phyloP scores from a whole-genome alignment of 2,888 invertebrate genomes.

The Oeneis ivallda region DNA sequence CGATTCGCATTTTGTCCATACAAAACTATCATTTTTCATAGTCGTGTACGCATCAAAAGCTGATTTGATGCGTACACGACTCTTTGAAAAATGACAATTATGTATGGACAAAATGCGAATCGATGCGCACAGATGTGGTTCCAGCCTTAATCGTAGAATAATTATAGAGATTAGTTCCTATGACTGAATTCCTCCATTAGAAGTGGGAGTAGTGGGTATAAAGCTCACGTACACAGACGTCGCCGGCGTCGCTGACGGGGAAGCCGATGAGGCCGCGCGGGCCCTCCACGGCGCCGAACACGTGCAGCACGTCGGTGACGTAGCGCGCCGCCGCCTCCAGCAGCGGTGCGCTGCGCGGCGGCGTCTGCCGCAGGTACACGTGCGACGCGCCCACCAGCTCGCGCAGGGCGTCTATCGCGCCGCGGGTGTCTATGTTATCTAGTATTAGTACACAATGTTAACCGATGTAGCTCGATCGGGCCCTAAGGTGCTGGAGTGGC shows the following conservation, averaged over 20 bases:
- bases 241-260: slow-evolving; percentile 78
- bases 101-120: too few relatives aligned
- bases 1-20: too few relatives aligned
- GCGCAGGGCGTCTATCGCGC: slow-evolving; percentile 90
- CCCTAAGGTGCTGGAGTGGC: too few relatives aligned
- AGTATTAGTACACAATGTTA: not conserved
- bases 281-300: slow-evolving; percentile 88
- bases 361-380: slow-evolving; percentile 87
- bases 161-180: too few relatives aligned
- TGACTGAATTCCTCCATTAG: too few relatives aligned
- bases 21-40: too few relatives aligned
- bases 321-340: slow-evolving; percentile 91
- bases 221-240: slow-evolving; percentile 66
- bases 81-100: too few relatives aligned
- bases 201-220: not conserved
- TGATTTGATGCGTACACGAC: too few relatives aligned
- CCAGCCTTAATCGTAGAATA: too few relatives aligned
- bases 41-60: too few relatives aligned
- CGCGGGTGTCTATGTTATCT: slow-evolving; percentile 97
- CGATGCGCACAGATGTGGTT: too few relatives aligned
- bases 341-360: slow-evolving; percentile 83
- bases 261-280: slow-evolving; percentile 87
- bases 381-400: slow-evolving; percentile 94
- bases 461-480: not conserved
- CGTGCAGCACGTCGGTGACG: slow-evolving; percentile 89